These are phyloP conservation scores for Poecilia velifera DNA, from an alignment of 2,797 vertebrate species.

Conservation along the genomic window DNA sequence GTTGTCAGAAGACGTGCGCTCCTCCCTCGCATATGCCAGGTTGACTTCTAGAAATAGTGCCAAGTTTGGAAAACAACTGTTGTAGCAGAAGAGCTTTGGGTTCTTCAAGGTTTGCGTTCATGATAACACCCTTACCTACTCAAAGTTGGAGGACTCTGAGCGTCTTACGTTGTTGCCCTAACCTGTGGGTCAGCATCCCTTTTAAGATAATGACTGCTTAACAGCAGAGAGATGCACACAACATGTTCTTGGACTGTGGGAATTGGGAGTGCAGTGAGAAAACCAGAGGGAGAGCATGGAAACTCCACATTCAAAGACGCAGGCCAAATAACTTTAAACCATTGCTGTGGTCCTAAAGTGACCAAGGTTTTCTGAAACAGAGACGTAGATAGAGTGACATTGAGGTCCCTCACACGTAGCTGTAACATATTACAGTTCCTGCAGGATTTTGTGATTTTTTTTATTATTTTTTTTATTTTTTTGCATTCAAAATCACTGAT, in stretches of 20 bases:
- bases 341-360: not conserved
- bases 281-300: not conserved
- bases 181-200: not conserved
- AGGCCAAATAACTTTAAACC: not conserved
- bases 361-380: not conserved
- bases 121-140: too few species aligned
- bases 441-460: too few species aligned
- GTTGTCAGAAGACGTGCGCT: conserved; percentile 72
- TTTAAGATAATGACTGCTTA: not conserved
- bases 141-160: not conserved
- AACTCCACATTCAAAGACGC: not conserved
- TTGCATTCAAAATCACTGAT: too few species aligned
- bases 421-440: too few species aligned
- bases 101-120: not conserved
- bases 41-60: conserved; percentile 39
- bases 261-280: not conserved
- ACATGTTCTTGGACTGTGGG: not conserved
- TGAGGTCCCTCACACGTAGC: too few species aligned
- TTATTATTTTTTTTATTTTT: too few species aligned
- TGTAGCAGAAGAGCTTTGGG: conserved; percentile 3
- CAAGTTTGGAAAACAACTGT: conserved; percentile 43
- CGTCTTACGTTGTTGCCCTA: not conserved
- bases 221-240: not conserved
- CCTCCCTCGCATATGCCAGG: conserved; percentile 74
- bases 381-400: not conserved